phyloP scores from a whole-genome alignment of 2,797 vertebrate species.

The Denticeps clupeoides region DNA sequence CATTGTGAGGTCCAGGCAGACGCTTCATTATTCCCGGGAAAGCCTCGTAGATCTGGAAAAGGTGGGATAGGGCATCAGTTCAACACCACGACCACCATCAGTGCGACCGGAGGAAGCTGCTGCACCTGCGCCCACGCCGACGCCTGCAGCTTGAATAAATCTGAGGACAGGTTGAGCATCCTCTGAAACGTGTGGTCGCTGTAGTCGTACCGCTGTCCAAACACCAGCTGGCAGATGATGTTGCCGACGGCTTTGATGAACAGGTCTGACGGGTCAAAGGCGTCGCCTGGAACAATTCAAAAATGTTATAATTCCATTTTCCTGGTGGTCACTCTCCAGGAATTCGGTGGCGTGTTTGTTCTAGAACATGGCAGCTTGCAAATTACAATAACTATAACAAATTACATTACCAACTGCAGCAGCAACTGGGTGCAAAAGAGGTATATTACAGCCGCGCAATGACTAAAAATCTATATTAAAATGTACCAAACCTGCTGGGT shows the following conservation, averaged over 20 bases:
- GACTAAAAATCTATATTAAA: too few species aligned
- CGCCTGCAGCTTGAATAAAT: constrained; percentile 51
- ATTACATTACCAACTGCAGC: too few species aligned
- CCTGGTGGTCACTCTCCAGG: too few species aligned
- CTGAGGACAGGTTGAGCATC: constrained; percentile 47
- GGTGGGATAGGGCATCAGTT: too few species aligned
- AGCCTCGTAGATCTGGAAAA: constrained; percentile 45
- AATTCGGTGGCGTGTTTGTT: too few species aligned
- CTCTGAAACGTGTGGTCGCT: constrained; percentile 44
- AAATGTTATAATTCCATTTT: too few species aligned
- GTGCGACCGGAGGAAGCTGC: not conserved
- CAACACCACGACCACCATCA: too few species aligned
- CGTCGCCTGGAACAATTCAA: constrained; percentile 32
- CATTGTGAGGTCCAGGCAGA: constrained; percentile 56
- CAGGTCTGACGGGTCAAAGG: constrained; percentile 48
- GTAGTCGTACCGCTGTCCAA: constrained; percentile 58
- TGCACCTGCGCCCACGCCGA: constrained; percentile 53
- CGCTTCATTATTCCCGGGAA: constrained; percentile 51
- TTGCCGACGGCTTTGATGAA: constrained; percentile 58
- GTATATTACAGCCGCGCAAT: too few species aligned
- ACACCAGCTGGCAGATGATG: constrained; percentile 61
- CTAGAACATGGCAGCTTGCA: too few species aligned
- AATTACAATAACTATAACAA: too few species aligned
- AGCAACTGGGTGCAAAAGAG: too few species aligned
- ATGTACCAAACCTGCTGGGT: too few species aligned